Evolutionary conservation across 2,888 invertebrate genomes (phyloP).

Genomic region (Oasisia sp.): DNA sequence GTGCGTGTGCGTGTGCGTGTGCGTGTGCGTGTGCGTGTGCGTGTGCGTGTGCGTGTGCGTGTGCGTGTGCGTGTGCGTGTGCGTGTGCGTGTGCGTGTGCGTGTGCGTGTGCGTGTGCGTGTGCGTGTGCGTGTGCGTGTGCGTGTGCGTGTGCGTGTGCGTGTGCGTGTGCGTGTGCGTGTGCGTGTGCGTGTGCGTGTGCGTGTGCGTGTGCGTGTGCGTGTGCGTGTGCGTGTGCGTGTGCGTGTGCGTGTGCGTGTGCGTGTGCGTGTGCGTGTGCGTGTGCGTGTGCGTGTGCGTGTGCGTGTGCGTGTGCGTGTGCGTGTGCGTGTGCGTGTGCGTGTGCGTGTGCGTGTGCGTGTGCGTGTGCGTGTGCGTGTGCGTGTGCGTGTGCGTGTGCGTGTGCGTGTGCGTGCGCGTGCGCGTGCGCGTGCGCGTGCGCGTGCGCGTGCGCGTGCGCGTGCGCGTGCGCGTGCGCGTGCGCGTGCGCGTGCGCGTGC

Average conservation of each 20-base stretch:
- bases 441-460: background rate
- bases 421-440: no score
- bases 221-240: background rate
- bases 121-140: no score
- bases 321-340: background rate
- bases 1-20: background rate
- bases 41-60: background rate
- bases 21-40: no score
- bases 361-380: no score
- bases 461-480: background rate
- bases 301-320: no score
- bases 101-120: background rate
- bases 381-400: no score
- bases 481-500: no score
- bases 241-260: no score
- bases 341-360: background rate
- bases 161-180: no score
- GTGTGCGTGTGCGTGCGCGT: no score
- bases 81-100: background rate
- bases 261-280: background rate
- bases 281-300: no score
- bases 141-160: no score
- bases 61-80: background rate
- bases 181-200: background rate
- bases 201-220: background rate